Evolutionary conservation across 2,888 invertebrate species (phyloP).

Genomic region (Pristionchus maxplancki): DNA sequence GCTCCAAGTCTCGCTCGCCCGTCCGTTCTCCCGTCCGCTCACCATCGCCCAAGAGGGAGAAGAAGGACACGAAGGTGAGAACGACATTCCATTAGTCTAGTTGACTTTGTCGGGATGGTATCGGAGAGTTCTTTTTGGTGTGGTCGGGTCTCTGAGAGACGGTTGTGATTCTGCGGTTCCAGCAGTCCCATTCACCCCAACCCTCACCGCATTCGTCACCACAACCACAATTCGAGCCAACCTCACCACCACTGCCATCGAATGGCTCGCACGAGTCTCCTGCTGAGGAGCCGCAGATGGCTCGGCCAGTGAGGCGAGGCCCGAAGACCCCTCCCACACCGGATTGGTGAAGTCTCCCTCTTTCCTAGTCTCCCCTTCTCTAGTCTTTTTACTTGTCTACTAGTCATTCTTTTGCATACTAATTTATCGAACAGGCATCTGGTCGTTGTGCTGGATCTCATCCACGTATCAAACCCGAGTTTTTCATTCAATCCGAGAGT

Average conservation of each 20-base stretch:
- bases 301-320: conserved; percentile 24
- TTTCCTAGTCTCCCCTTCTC: neutral
- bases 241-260: conserved; percentile 42
- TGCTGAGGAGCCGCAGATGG: neutral
- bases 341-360: neutral
- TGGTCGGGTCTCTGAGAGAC: conserved; percentile 3
- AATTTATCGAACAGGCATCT: conserved; percentile 1
- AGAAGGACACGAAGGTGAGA: conserved; percentile 38
- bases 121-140: neutral
- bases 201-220: conserved; percentile 44
- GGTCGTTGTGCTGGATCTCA: conserved; percentile 33
- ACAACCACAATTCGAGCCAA: conserved; percentile 40
- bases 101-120: neutral
- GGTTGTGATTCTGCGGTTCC: neutral
- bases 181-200: conserved; percentile 30
- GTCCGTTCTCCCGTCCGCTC: conserved; percentile 54
- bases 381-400: neutral
- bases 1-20: conserved; percentile 48
- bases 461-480: conserved; percentile 42
- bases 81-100: neutral
- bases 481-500: conserved; percentile 34
- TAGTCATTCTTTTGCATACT: conserved; percentile 32
- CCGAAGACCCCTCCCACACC: conserved; percentile 43
- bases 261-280: neutral
- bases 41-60: conserved; percentile 52